phyloP scores from a whole-genome alignment of 1,140 invertebrate genomes.

The Macrostomum lignano region DNA sequence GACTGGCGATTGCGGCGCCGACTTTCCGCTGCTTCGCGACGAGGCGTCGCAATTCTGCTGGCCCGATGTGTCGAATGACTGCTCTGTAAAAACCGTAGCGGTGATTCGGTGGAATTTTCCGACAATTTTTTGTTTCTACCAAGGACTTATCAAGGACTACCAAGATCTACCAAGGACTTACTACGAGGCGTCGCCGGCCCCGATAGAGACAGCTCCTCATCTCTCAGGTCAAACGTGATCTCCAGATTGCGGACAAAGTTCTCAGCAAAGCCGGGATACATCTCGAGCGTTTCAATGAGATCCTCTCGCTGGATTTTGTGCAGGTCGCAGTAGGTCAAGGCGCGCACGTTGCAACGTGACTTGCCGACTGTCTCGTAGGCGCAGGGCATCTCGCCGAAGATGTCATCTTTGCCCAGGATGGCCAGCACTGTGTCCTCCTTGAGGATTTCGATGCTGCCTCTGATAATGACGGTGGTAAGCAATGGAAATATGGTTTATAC shows the following conservation, averaged over 20 bases:
- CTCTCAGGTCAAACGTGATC: constrained; percentile 78
- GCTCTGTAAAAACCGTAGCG: too few relatives aligned
- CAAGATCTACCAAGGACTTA: too few relatives aligned
- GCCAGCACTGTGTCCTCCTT: constrained; percentile 4
- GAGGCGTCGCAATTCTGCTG: too few relatives aligned
- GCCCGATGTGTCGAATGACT: too few relatives aligned
- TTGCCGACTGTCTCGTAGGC: constrained; percentile 67
- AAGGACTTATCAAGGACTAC: too few relatives aligned
- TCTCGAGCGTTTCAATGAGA: constrained; percentile 71
- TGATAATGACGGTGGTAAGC: not conserved
- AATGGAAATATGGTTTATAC: too few relatives aligned
- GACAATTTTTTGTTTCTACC: too few relatives aligned
- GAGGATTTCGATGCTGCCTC: constrained; percentile 40
- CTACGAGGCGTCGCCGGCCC: too few relatives aligned
- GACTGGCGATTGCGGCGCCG: too few relatives aligned
- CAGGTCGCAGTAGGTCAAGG: constrained; percentile 91
- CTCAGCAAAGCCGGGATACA: constrained; percentile 82
- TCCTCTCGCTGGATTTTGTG: constrained; percentile 87
- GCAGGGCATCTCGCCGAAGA: constrained; percentile 90
- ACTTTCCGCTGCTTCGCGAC: too few relatives aligned
- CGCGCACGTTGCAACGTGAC: constrained; percentile 80
- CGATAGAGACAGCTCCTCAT: too few relatives aligned
- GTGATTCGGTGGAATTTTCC: too few relatives aligned
- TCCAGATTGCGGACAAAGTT: constrained; percentile 70
- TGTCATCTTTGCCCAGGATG: constrained; percentile 61